A percentile compares a stretch with the other conserved stretches of the same genome.
phyloP scores from a whole-genome alignment of 1,140 invertebrate species.

The Lordiphosa stackelbergi region DNA sequence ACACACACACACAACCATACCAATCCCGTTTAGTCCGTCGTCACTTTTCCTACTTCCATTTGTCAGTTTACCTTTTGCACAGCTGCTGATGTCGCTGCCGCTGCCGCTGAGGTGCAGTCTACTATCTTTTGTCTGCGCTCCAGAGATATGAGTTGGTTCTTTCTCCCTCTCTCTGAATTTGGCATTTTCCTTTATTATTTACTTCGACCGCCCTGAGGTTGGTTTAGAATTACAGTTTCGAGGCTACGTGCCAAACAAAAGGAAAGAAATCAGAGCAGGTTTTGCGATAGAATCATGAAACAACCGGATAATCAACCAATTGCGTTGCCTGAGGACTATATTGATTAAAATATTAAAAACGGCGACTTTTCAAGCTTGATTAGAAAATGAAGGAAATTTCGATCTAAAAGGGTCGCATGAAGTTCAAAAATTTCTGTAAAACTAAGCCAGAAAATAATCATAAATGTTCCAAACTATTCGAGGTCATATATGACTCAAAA shows the following conservation, averaged over 20 bases:
- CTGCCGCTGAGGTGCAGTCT: constrained; percentile 15
- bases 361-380: no score
- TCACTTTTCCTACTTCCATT: constrained; percentile 20
- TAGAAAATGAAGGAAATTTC: no score
- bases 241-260: constrained; percentile 44
- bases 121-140: no score
- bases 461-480: no score
- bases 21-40: constrained; percentile 3
- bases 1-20: not conserved
- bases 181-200: constrained; percentile 14
- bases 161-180: not conserved
- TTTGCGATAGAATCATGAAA: constrained; percentile 1
- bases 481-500: no score
- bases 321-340: no score
- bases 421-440: no score
- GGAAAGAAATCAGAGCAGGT: constrained; percentile 10
- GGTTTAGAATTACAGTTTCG: constrained; percentile 51
- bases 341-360: no score
- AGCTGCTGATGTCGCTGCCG: constrained; percentile 18
- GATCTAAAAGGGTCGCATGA: no score
- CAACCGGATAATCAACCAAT: no score
- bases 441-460: no score
- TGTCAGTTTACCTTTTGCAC: constrained; percentile 6
- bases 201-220: constrained; percentile 10
- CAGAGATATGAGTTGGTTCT: not conserved